These are phyloP conservation scores for Achlya flavicornis DNA, from an alignment of 2,888 invertebrate species.

Conservation along the genomic window DNA sequence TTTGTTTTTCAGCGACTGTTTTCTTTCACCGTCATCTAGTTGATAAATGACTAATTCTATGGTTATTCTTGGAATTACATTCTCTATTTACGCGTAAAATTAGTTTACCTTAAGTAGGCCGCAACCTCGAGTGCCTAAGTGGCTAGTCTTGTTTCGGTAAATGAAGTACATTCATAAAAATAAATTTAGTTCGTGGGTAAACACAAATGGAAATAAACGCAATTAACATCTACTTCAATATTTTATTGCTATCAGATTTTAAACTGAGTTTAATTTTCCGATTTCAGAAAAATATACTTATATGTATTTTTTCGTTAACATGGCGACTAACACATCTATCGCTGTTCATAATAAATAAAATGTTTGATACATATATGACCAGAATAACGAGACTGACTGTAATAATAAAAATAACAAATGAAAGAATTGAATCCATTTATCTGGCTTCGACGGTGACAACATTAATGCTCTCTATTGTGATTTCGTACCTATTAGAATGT, in stretches of 20 bases:
- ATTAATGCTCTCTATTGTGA: not conserved
- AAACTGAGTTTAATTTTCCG: no score
- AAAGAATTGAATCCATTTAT: not conserved
- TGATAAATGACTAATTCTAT: not conserved
- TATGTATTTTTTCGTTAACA: no score
- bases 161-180: constrained; percentile 23
- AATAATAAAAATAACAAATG: not conserved
- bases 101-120: constrained; percentile 9
- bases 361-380: not conserved
- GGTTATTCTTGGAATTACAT: not conserved
- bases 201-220: not conserved
- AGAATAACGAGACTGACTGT: not conserved
- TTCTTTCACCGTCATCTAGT: not conserved
- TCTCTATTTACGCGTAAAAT: not conserved
- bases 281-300: no score
- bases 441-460: not conserved
- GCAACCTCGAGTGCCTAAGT: constrained; percentile 9
- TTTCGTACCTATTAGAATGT: not conserved
- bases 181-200: constrained; percentile 10
- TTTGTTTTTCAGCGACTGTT: no score
- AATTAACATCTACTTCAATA: constrained; percentile 1
- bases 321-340: no score
- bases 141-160: constrained; percentile 25
- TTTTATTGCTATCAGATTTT: not conserved
- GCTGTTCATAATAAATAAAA: no score